Conservation (phyloP, 1,140 invertebrate species). For the Drosophila kurseongensis region DNA sequence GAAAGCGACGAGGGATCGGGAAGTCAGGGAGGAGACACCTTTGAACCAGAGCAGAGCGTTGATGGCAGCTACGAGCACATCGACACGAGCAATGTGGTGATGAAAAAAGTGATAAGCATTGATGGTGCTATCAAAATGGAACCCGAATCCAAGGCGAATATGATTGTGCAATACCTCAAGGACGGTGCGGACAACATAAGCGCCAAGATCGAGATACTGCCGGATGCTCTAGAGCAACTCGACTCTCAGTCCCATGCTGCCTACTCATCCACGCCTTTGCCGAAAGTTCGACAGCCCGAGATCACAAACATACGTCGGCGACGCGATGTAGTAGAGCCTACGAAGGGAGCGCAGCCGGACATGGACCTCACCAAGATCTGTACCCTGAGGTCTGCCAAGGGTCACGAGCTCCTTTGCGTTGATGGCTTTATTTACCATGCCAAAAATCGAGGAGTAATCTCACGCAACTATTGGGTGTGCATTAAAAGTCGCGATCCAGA, state of each 20-base stretch:
- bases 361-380: conserved; percentile 79
- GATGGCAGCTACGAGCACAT: conserved; percentile 36
- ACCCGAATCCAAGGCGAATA: conserved; percentile 53
- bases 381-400: conserved; percentile 75
- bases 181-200: conserved; percentile 65
- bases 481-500: conserved; percentile 73
- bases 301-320: conserved; percentile 56
- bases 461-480: conserved; percentile 79
- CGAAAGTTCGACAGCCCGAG: conserved; percentile 49
- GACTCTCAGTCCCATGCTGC: background rate
- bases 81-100: conserved; percentile 40
- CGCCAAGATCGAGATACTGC: conserved; percentile 62
- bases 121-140: conserved; percentile 69
- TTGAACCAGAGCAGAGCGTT: conserved; percentile 15
- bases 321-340: conserved; percentile 26
- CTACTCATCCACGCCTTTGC: conserved; percentile 30
- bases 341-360: conserved; percentile 30
- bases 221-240: conserved; percentile 27
- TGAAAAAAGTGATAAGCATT: conserved; percentile 73
- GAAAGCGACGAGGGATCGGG: conserved; percentile 44
- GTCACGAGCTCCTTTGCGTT: conserved; percentile 74
- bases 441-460: conserved; percentile 72
- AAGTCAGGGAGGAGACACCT: conserved; percentile 21
- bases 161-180: conserved; percentile 69
- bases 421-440: conserved; percentile 80